Base-by-base conservation (phyloP, 2,888 invertebrate genomes). In the Anodontia alba region DNA sequence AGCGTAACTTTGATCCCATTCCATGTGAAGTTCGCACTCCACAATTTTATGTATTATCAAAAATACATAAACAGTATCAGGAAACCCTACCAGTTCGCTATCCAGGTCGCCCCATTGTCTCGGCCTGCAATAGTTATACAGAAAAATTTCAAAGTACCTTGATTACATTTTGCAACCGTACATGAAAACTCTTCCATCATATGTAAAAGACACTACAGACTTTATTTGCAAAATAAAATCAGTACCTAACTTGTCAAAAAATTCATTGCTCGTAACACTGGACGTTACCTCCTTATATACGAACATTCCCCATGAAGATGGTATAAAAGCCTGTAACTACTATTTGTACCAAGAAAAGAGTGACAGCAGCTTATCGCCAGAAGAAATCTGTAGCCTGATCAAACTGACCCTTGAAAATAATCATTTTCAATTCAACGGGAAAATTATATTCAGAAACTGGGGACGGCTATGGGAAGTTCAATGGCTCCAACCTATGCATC, bases 191-290 rank as follows among this genome's bases (percentile, higher is more conserved):
- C 15, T 57, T 8, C 57, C 57, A 26, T 57, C 57, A 26, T 57
- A n/a, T 26, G 57, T 57, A 3, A 57, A 57, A 57, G 57, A 57
- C 15, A 38, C 57, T 57, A 57, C 57, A 57, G 57, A 57, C 57
- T 57, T 23, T 57, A 57, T 57, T 57, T 57, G 57, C 57, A 57
- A 57, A 57, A 57, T 57, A 26, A 57, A 57, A 57, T 57, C 57
- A 29, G 29, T 26, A 12, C 57, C 26, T 8, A 57, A 2, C 10
- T 12, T 12, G 49, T 49, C 5, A 20, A 7, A 57, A 23, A 57
- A 29, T 57, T 23, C 15, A n/a, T n/a, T 57, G 57, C 57, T 57
- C 57, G 57, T 57, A 2, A n/a, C 57, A 57, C 57, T 57, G 15
- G 57, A 26, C 26, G 57, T 57, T 57, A 57, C 57, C 26, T 57